phyloP scores from a whole-genome alignment of 2,888 invertebrate genomes.

The Myopa testacea region DNA sequence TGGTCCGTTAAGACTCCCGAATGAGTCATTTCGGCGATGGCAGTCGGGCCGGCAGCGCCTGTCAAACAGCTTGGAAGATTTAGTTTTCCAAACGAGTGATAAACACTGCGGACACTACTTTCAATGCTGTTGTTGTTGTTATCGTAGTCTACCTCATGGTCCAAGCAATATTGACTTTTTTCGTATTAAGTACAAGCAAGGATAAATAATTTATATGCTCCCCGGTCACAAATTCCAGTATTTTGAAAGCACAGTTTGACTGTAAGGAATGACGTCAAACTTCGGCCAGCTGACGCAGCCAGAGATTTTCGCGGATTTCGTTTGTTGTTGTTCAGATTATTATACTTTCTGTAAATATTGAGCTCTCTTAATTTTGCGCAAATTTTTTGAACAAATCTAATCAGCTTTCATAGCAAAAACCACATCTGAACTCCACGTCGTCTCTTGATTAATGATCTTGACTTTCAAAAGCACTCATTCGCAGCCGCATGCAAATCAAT shows the following conservation, averaged over 20 bases:
- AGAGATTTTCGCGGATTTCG: background rate
- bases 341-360: background rate
- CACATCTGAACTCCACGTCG: background rate
- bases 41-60: background rate
- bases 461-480: constrained; percentile 18
- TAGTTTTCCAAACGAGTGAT: background rate
- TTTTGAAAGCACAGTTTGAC: constrained; percentile 15
- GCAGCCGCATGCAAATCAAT: constrained; percentile 22
- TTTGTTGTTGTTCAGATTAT: background rate
- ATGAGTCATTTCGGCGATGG: constrained; percentile 31
- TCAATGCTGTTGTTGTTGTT: constrained; percentile 5
- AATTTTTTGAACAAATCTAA: background rate
- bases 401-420: background rate
- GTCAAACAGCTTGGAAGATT: background rate
- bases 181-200: background rate
- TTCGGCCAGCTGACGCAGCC: background rate
- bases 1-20: constrained; percentile 16
- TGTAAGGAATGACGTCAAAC: constrained; percentile 31
- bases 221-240: background rate
- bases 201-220: constrained; percentile 29
- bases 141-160: background rate
- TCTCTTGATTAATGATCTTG: constrained; percentile 32
- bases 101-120: background rate
- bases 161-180: background rate
- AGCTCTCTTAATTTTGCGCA: background rate